A percentile compares a stretch with the other conserved stretches of the same genome.
These are phyloP conservation scores for Capra hircus DNA, from an alignment of 2,113 vertebrate species.

Conservation along the genomic window DNA sequence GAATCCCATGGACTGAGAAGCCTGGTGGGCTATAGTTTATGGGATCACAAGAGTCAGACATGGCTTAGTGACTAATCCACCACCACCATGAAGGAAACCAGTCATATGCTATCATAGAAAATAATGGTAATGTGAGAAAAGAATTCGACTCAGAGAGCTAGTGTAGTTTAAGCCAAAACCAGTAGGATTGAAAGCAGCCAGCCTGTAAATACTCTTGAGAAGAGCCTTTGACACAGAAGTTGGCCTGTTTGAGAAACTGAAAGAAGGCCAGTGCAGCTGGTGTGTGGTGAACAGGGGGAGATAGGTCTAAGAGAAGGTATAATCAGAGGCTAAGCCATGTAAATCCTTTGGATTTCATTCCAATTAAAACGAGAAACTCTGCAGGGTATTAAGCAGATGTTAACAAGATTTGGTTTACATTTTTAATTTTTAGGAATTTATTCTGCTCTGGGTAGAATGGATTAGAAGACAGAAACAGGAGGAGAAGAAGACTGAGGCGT, in stretches of 20 bases:
- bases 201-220: background rate
- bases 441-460: background rate
- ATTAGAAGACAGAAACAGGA: background rate
- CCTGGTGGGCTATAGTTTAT: background rate
- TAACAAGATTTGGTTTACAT: constrained; percentile 36
- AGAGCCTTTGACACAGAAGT: background rate
- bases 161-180: background rate
- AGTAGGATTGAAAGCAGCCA: background rate
- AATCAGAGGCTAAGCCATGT: background rate
- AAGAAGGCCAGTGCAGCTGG: background rate
- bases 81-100: background rate
- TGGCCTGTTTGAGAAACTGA: background rate
- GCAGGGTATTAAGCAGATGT: constrained; percentile 30
- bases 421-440: constrained; percentile 40
- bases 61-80: background rate
- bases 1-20: background rate
- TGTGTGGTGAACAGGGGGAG: background rate
- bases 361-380: constrained; percentile 3
- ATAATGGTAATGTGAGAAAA: background rate
- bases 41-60: background rate
- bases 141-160: background rate
- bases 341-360: constrained; percentile 42
- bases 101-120: background rate
- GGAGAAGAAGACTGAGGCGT: background rate
- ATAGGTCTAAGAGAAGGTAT: background rate